These are phyloP conservation scores for Eupithecia subumbrata DNA, from an alignment of 2,888 invertebrate genomes.

Conservation along the genomic window DNA sequence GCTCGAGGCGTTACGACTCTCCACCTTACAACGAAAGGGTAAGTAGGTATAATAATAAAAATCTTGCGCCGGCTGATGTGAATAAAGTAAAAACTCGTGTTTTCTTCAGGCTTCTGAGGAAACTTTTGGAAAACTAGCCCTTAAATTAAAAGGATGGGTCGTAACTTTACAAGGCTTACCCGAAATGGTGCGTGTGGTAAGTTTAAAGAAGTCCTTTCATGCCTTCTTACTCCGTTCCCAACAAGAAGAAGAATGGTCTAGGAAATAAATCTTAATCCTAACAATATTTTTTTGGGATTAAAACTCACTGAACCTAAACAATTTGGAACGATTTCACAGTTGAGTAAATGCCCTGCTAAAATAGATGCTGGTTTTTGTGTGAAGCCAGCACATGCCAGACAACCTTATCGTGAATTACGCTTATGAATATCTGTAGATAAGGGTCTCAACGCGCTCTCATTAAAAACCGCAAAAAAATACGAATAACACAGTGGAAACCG, in stretches of 20 bases:
- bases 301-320: background rate
- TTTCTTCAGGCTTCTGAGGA: slow-evolving; percentile 47
- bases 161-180: slow-evolving; percentile 22
- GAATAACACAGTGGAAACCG: slow-evolving; percentile 59
- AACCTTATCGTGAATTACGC: slow-evolving; percentile 58
- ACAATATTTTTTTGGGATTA: background rate
- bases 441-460: slow-evolving; percentile 69
- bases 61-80: slow-evolving; percentile 66
- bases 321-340: background rate
- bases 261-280: background rate
- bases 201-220: background rate
- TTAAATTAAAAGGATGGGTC: slow-evolving; percentile 34
- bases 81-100: slow-evolving; percentile 62
- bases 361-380: background rate
- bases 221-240: background rate
- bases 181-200: background rate
- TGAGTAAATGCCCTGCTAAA: background rate
- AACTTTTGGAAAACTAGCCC: slow-evolving; percentile 41
- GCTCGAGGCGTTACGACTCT: slow-evolving; percentile 69
- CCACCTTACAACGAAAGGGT: slow-evolving; percentile 69
- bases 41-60: slow-evolving; percentile 75
- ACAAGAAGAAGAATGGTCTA: background rate
- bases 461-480: slow-evolving; percentile 58
- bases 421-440: slow-evolving; percentile 68
- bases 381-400: slow-evolving; percentile 53